Base-by-base conservation (phyloP, 2,888 invertebrate species). In the Masnerella sp. region DNA sequence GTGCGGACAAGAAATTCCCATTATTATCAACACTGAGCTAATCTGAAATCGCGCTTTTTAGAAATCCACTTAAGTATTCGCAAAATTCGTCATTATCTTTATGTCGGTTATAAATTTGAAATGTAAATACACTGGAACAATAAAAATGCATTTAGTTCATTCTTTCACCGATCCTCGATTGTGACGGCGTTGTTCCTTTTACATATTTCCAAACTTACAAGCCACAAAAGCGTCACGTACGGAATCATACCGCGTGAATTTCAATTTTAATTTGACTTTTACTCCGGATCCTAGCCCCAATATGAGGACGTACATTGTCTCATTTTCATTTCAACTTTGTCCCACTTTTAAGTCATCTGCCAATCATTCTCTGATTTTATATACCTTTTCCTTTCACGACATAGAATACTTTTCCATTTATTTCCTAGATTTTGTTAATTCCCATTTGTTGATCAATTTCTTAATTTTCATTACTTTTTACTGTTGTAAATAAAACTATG, bases 81-180 rank as follows among this genome's bases (percentile, higher is more conserved):
- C 47, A 8, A 20, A 7, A 43, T n/a, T 45, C 43, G 22, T 43
- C 9, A 7, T 54, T 47, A 56, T 56, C 47, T 56, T 65, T 56
- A 56, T 32, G 30, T 45, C 20, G 17, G n/a, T 38, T 56, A 32
- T 49, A 65, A 47, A 56, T 65, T 38, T 49, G 14, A 52, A 64
- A 64, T 64, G 47, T 38, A 54, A 58, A 65, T 65, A 32, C n/a
- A 11, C 12, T 11, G 40, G n/a, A 56, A 47, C 42, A 58, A 67
- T 67, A 49, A 56, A 67, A 49, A 67, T 67, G 56, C 58, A 58
- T 67, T 56, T 49, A 58, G 58, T 22, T 14, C 47, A 36, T 40
- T 56, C 65, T 65, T 65, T 38, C 54, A 22, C 61, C 12, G 42
- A 28, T 12, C 20, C 32, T 14, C n/a, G 7, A 49, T 25, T 40